phyloP scores from a whole-genome alignment of 2,888 invertebrate species.

The Coelopa pilipes region DNA sequence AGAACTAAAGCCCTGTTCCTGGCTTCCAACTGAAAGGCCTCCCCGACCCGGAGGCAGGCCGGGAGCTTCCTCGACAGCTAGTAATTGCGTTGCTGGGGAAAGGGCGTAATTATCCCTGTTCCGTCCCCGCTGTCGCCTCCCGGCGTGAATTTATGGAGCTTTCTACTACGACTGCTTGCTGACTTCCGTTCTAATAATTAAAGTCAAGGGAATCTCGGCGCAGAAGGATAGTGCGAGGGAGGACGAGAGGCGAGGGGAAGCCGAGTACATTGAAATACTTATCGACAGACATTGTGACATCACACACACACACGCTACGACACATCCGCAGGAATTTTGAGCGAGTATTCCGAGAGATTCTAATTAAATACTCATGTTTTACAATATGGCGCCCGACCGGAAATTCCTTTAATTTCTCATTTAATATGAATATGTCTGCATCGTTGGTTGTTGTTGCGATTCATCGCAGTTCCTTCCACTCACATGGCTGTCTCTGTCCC shows the following conservation, averaged over 20 bases:
- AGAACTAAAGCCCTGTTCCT: too few relatives aligned
- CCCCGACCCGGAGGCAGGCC: too few relatives aligned
- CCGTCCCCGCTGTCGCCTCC: too few relatives aligned
- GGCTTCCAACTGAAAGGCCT: too few relatives aligned
- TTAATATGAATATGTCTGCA: slow-evolving; percentile 46
- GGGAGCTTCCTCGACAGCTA: too few relatives aligned
- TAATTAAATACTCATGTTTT: slow-evolving; percentile 62
- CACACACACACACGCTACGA: neutral
- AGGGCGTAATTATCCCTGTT: too few relatives aligned
- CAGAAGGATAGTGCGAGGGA: neutral
- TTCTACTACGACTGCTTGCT: slow-evolving; percentile 7
- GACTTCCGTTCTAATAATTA: slow-evolving; percentile 9
- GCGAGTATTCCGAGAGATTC: slow-evolving; percentile 51
- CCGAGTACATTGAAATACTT: slow-evolving; percentile 7
- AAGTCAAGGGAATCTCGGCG: neutral
- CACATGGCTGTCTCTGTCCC: neutral
- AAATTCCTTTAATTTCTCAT: slow-evolving; percentile 61
- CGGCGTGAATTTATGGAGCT: neutral
- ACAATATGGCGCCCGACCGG: slow-evolving; percentile 60
- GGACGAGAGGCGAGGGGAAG: neutral
- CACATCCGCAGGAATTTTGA: slow-evolving; percentile 23
- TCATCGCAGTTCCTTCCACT: neutral
- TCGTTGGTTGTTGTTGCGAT: neutral
- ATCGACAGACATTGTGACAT: slow-evolving; percentile 9
- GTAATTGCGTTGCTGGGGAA: too few relatives aligned